Conservation (phyloP, 2,888 invertebrate species). For the Rhamphomyia laevipes region DNA sequence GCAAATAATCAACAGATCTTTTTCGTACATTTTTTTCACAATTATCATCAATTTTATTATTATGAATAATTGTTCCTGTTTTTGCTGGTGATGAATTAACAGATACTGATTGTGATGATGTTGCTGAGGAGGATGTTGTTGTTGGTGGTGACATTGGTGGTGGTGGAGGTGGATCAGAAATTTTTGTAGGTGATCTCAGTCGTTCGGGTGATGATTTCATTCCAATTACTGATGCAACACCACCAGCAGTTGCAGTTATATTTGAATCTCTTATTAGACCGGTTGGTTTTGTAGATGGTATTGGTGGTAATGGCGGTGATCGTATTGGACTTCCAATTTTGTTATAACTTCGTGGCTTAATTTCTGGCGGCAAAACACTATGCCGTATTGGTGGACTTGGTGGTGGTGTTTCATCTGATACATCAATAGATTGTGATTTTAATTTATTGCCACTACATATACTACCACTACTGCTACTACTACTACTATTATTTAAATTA, state of each 20-base stretch:
- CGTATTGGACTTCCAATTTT: slow-evolving; percentile 35
- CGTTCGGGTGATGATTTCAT: slow-evolving; percentile 33
- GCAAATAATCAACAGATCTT: slow-evolving; percentile 29
- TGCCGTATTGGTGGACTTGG: slow-evolving; percentile 33
- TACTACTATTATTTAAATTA: slow-evolving; percentile 3
- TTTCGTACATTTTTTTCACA: slow-evolving; percentile 35
- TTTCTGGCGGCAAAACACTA: slow-evolving; percentile 32
- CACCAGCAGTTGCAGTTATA: slow-evolving; percentile 15
- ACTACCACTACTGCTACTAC: slow-evolving; percentile 9
- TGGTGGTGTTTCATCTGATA: slow-evolving; percentile 21
- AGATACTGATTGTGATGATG: slow-evolving; percentile 8
- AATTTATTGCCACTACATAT: slow-evolving; percentile 5
- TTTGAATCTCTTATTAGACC: neutral
- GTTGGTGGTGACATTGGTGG: slow-evolving; percentile 13
- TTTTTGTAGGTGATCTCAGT: slow-evolving; percentile 31
- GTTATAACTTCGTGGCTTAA: slow-evolving; percentile 33
- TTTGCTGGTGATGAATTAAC: slow-evolving; percentile 20
- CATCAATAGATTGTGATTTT: slow-evolving; percentile 16
- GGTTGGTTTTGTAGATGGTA: slow-evolving; percentile 32
- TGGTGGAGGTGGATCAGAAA: slow-evolving; percentile 25
- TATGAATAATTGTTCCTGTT: slow-evolving; percentile 9
- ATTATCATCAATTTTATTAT: slow-evolving; percentile 19
- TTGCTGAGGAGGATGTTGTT: slow-evolving; percentile 3
- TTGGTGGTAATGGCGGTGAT: slow-evolving; percentile 34
- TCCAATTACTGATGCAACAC: slow-evolving; percentile 31